Evolutionary conservation across 2,888 invertebrate species (phyloP).

Genomic region (Thymelicus sylvestris): DNA sequence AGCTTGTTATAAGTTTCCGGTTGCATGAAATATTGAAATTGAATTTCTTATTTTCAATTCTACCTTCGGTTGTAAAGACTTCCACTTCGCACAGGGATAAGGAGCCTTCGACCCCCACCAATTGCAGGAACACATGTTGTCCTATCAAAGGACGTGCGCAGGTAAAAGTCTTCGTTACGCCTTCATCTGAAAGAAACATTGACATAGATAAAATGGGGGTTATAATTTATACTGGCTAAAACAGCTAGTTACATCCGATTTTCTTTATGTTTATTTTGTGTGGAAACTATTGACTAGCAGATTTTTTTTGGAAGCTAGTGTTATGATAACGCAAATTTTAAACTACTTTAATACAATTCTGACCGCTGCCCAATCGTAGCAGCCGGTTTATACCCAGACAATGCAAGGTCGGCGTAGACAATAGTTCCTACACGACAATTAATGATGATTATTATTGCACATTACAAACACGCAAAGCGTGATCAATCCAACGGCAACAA

Average conservation of each 20-base stretch:
- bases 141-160: slow-evolving; percentile 94
- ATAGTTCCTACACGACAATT: slow-evolving; percentile 44
- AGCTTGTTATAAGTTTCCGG: slow-evolving; percentile 11
- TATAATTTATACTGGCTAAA: too few species aligned
- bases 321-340: too few species aligned
- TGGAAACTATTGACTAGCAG: too few species aligned
- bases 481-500: slow-evolving; percentile 6
- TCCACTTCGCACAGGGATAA: slow-evolving; percentile 96
- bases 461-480: slow-evolving; percentile 33
- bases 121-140: slow-evolving; percentile 94
- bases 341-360: not conserved
- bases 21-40: not conserved
- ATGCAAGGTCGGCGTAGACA: slow-evolving; percentile 36
- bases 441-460: slow-evolving; percentile 43
- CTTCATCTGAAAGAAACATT: slow-evolving; percentile 89
- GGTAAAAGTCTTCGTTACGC: slow-evolving; percentile 94
- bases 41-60: slow-evolving; percentile 1
- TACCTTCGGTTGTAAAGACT: slow-evolving; percentile 95
- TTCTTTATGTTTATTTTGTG: too few species aligned
- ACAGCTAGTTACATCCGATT: too few species aligned
- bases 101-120: slow-evolving; percentile 96
- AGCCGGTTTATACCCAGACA: not conserved
- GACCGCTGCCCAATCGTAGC: not conserved
- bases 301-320: too few species aligned
- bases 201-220: not conserved